Conservation (phyloP, 2,888 invertebrate species). For the Apodemia mormo region DNA sequence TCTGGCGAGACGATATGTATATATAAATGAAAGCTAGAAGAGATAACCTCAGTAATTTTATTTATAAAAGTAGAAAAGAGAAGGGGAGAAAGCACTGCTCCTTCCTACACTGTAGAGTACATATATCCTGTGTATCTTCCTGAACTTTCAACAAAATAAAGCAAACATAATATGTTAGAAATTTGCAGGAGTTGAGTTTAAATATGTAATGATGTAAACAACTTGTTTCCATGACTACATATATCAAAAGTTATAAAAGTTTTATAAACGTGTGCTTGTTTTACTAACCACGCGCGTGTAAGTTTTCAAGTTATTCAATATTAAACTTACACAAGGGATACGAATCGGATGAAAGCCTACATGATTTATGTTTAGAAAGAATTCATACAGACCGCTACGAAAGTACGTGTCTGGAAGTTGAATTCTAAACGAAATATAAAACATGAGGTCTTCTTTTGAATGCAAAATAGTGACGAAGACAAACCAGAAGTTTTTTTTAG, state of each 20-base stretch:
- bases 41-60: no score
- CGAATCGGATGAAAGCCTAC: slow-evolving; percentile 11
- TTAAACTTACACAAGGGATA: slow-evolving; percentile 4
- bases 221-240: background rate
- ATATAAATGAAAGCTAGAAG: no score
- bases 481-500: background rate
- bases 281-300: slow-evolving; percentile 1
- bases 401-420: slow-evolving; percentile 7
- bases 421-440: background rate
- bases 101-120: no score
- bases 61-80: no score
- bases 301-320: slow-evolving; percentile 16
- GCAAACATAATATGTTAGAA: background rate
- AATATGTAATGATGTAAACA: background rate
- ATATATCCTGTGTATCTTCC: background rate
- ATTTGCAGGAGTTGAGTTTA: background rate
- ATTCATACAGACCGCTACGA: slow-evolving; percentile 10
- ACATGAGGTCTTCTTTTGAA: background rate
- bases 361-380: slow-evolving; percentile 16
- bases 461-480: background rate
- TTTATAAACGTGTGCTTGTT: background rate
- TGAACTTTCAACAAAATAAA: background rate
- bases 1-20: no score
- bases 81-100: no score
- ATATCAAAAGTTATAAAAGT: slow-evolving; percentile 14